These are phyloP conservation scores for Maniola hyperantus DNA, from an alignment of 2,888 invertebrate genomes.

Conservation along the genomic window DNA sequence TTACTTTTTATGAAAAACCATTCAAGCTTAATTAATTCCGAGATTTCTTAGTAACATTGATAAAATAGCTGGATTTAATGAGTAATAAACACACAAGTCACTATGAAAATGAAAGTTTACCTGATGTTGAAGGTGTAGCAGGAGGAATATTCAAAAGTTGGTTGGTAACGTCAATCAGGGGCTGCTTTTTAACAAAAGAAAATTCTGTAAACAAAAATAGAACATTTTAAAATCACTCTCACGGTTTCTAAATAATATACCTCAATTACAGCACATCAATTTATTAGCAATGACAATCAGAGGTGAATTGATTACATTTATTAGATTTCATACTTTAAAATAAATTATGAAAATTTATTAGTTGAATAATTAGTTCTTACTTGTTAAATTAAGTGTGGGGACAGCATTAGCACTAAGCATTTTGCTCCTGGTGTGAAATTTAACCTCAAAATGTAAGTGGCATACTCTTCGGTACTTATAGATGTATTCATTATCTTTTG, in stretches of 20 bases:
- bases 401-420: constrained; percentile 8
- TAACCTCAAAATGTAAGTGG: constrained; percentile 1
- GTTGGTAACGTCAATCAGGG: neutral
- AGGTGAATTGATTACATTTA: too few species aligned
- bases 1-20: too few species aligned
- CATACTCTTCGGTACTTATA: constrained; percentile 2
- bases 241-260: too few species aligned
- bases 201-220: too few species aligned
- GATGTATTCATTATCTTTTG: constrained; percentile 13
- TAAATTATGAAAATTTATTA: neutral
- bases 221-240: too few species aligned
- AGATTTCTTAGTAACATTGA: too few species aligned
- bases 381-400: neutral
- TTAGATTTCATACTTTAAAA: too few species aligned
- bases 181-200: too few species aligned
- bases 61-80: too few species aligned
- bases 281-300: too few species aligned
- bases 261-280: too few species aligned
- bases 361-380: neutral
- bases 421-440: neutral
- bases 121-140: neutral
- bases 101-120: neutral
- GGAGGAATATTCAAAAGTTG: neutral
- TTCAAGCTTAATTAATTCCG: too few species aligned
- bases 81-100: neutral